Conservation (phyloP, 2,888 invertebrate genomes). For the Meta bourneti region DNA sequence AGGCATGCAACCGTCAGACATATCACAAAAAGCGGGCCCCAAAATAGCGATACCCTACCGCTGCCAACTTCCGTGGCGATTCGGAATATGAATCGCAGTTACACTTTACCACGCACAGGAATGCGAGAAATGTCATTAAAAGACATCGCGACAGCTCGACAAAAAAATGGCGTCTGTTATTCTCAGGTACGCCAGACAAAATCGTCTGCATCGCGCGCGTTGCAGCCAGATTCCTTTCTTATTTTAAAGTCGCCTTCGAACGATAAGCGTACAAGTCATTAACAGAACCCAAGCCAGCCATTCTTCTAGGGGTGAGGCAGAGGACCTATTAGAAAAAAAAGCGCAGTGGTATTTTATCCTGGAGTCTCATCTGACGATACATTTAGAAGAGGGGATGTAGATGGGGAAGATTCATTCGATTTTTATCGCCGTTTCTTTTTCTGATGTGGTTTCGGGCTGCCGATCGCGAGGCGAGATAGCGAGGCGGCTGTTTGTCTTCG, state of each 20-base stretch:
- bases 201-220: conserved; percentile 10
- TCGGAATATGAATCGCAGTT: neutral
- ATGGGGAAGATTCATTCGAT: conserved; percentile 3
- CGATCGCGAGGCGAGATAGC: conserved; percentile 29
- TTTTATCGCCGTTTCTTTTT: neutral
- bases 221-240: conserved; percentile 55
- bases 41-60: neutral
- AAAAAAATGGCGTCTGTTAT: conserved; percentile 25
- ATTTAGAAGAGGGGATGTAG: neutral
- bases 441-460: neutral
- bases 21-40: neutral
- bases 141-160: neutral
- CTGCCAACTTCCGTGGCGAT: neutral
- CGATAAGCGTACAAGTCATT: conserved; percentile 39
- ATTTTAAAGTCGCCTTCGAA: conserved; percentile 42
- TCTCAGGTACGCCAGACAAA: conserved; percentile 22
- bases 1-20: neutral
- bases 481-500: conserved; percentile 13
- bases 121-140: neutral
- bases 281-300: conserved; percentile 17
- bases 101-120: neutral
- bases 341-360: neutral
- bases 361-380: conserved; percentile 9
- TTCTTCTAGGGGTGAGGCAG: neutral
- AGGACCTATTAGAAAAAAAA: neutral